phyloP scores from a whole-genome alignment of 2,888 invertebrate species.

The Macaria liturata region DNA sequence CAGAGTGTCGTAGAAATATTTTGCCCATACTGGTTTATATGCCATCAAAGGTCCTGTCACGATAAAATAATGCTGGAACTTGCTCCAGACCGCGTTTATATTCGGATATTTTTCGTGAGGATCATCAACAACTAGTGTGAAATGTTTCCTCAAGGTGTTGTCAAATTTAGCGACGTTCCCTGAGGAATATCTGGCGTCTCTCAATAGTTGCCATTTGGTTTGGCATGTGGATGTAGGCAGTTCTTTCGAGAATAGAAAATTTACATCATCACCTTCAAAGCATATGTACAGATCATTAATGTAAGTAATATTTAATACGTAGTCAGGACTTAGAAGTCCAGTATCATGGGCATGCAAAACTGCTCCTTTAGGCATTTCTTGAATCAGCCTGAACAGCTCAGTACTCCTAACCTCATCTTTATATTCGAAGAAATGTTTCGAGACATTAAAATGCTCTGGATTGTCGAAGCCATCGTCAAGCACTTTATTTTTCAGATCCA shows the following conservation, averaged over 20 bases:
- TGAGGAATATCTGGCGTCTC: conserved; percentile 70
- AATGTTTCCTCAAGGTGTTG: conserved; percentile 68
- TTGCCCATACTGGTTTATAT: conserved; percentile 86
- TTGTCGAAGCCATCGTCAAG: conserved; percentile 70
- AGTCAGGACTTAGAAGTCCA: conserved; percentile 84
- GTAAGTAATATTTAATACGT: conserved; percentile 85
- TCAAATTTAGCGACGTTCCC: conserved; percentile 80
- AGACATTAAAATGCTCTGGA: conserved; percentile 82
- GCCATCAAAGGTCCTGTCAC: conserved; percentile 77
- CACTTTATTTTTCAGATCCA: conserved; percentile 80
- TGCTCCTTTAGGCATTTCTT: conserved; percentile 89
- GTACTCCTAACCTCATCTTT: conserved; percentile 83
- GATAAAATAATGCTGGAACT: conserved; percentile 82
- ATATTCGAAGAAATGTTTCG: conserved; percentile 86
- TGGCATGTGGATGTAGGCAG: conserved; percentile 47
- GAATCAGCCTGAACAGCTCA: conserved; percentile 85
- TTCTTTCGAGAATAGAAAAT: conserved; percentile 57
- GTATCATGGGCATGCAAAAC: conserved; percentile 88
- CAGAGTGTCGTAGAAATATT: conserved; percentile 86
- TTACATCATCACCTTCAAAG: conserved; percentile 48
- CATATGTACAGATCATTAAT: conserved; percentile 84
- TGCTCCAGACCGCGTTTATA: conserved; percentile 84
- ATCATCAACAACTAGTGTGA: conserved; percentile 82
- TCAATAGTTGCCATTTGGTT: conserved; percentile 76
- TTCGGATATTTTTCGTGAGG: conserved; percentile 71